A percentile compares a stretch with the other conserved stretches of the same genome.
These are phyloP conservation scores for Halichoeres trimaculatus DNA, from an alignment of 2,113 vertebrate species.

Conservation along the genomic window DNA sequence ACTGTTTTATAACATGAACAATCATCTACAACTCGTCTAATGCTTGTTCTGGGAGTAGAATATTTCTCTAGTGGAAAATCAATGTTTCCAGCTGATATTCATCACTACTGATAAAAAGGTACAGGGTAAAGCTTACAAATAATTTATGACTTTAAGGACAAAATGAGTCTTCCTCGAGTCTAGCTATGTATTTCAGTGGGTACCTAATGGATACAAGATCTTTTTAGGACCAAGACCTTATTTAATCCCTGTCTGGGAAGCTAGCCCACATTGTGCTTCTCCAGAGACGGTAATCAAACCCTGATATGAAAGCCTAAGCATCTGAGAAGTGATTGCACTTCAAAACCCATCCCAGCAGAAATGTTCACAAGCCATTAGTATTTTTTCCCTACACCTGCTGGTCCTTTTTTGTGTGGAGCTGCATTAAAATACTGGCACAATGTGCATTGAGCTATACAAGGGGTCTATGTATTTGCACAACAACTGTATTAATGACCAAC, in stretches of 20 bases:
- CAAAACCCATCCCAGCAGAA: slow-evolving; percentile 12
- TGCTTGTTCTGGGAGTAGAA: not conserved
- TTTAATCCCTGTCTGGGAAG: slow-evolving; percentile 42
- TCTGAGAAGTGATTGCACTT: slow-evolving; percentile 46
- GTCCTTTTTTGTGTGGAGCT: slow-evolving; percentile 14
- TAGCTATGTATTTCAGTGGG: not conserved
- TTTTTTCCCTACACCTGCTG: slow-evolving; percentile 28
- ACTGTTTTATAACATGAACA: not conserved
- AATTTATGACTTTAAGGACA: not conserved
- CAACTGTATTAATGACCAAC: not conserved
- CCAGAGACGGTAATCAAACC: slow-evolving; percentile 36
- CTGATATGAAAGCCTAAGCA: slow-evolving; percentile 36
- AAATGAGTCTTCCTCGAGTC: not conserved
- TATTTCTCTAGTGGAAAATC: not conserved
- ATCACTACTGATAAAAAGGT: not conserved
- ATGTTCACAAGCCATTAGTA: slow-evolving; percentile 35
- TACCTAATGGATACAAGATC: slow-evolving; percentile 16
- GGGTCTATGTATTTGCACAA: not conserved
- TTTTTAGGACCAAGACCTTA: slow-evolving; percentile 13
- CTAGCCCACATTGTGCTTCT: slow-evolving; percentile 24
- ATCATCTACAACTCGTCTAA: not conserved
- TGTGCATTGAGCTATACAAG: not conserved
- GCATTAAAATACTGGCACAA: slow-evolving; percentile 16
- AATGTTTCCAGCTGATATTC: not conserved
- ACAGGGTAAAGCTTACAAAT: not conserved